Percentiles rank a stretch among this genome's conserved stretches.
phyloP scores from a whole-genome alignment of 2,797 vertebrate genomes.

The Sebastes oblongus region DNA sequence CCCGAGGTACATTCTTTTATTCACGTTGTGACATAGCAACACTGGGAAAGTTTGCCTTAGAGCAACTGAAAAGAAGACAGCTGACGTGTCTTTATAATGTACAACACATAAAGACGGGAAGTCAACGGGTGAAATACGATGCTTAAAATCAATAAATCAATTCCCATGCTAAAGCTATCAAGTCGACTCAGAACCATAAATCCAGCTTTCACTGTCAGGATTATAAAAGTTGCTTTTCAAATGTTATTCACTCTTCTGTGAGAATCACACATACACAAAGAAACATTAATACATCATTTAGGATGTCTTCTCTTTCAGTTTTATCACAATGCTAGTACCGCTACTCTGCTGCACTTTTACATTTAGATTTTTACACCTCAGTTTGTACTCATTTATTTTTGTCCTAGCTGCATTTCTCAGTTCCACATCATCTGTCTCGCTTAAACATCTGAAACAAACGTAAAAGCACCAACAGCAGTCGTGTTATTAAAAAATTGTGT shows the following conservation, averaged over 20 bases:
- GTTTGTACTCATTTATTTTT: no score
- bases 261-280: background rate
- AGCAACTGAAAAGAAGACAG: no score
- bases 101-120: no score
- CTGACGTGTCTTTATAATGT: no score
- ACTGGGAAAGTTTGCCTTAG: no score
- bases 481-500: fast-evolving
- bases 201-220: background rate
- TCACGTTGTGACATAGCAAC: no score
- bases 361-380: no score
- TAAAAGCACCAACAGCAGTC: background rate
- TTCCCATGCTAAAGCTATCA: background rate
- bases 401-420: background rate
- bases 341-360: no score
- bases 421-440: background rate
- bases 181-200: background rate
- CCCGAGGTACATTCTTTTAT: no score
- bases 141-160: background rate
- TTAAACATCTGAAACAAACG: background rate
- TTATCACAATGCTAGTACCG: no score
- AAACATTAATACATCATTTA: background rate
- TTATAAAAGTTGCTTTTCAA: background rate
- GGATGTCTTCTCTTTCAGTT: background rate
- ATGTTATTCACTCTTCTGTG: background rate
- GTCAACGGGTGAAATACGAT: background rate